These are phyloP conservation scores for Plumapathes pennacea DNA, from an alignment of 92 coral and sea anemone genomes.

Conservation along the genomic window DNA sequence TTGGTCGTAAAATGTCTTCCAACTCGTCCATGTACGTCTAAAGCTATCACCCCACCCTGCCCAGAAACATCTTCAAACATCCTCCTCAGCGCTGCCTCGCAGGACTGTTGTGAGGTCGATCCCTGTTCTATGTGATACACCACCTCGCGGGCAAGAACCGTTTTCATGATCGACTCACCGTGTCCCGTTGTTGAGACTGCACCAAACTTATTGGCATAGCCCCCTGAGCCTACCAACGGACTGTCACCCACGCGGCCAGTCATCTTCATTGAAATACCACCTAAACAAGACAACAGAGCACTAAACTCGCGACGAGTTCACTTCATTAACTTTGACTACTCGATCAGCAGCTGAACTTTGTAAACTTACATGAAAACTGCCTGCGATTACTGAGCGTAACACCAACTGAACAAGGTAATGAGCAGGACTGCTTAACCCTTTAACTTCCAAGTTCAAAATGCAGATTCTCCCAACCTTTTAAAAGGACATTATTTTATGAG, in stretches of 20 bases:
- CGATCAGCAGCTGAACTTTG: no score
- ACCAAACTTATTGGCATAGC: slow-evolving; percentile 75
- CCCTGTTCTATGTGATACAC: slow-evolving; percentile 70
- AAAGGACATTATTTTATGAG: no score
- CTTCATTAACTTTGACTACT: no score
- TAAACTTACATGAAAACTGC: no score
- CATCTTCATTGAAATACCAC: slow-evolving; percentile 80
- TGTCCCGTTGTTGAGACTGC: slow-evolving; percentile 92
- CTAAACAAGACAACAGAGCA: slow-evolving; percentile 42
- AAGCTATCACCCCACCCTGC: slow-evolving; percentile 87
- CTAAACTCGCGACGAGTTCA: no score
- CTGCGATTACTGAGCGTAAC: no score
- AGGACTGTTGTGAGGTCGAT: slow-evolving; percentile 35
- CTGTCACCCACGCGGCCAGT: slow-evolving; percentile 93
- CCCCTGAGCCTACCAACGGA: slow-evolving; percentile 84
- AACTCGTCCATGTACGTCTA: slow-evolving; percentile 59
- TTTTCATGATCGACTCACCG: slow-evolving; percentile 90
- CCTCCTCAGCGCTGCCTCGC: slow-evolving; percentile 43
- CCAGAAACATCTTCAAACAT: slow-evolving; percentile 62
- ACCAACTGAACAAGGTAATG: no score
- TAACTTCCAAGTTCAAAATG: no score
- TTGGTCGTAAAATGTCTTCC: slow-evolving; percentile 75
- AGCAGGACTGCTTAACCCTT: no score
- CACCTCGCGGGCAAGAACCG: slow-evolving; percentile 80
- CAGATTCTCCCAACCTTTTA: no score